Evolutionary conservation across 2,113 vertebrate genomes (phyloP).

Genomic region (Oreotragus oreotragus): DNA sequence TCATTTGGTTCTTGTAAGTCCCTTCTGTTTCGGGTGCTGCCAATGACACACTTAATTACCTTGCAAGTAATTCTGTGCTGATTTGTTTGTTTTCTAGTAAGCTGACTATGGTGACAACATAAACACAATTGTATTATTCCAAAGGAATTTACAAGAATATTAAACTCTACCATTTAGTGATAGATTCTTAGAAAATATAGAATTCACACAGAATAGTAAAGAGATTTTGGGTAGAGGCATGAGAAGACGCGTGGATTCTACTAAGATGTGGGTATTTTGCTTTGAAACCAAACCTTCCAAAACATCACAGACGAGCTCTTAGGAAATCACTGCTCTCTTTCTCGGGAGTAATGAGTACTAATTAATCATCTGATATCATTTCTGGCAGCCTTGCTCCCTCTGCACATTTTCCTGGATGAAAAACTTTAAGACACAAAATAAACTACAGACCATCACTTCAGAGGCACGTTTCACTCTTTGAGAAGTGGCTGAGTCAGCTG

Average conservation of each 20-base stretch:
- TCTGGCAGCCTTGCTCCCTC: not conserved
- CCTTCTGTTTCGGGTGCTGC: not conserved
- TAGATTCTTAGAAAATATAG: not conserved
- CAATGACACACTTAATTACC: slow-evolving; percentile 15
- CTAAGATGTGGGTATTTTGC: not conserved
- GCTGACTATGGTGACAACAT: not conserved
- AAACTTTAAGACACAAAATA: slow-evolving; percentile 17
- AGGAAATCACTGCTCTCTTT: not conserved
- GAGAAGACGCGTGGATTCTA: not conserved
- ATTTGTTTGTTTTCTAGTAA: slow-evolving; percentile 29
- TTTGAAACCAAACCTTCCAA: slow-evolving; percentile 21
- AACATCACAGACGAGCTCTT: not conserved
- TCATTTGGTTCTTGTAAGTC: slow-evolving; percentile 35
- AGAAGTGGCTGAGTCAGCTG: slow-evolving; percentile 16
- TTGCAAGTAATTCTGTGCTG: not conserved
- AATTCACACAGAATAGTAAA: not conserved
- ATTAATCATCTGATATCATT: slow-evolving; percentile 14
- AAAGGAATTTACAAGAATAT: not conserved
- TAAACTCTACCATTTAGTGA: not conserved
- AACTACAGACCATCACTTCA: not conserved
- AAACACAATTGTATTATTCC: not conserved
- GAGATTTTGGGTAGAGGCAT: not conserved
- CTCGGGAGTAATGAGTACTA: not conserved
- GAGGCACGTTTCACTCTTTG: not conserved
- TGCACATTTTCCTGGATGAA: not conserved